Conservation (phyloP, 2,888 invertebrate species). For the Baronia brevicornis region DNA sequence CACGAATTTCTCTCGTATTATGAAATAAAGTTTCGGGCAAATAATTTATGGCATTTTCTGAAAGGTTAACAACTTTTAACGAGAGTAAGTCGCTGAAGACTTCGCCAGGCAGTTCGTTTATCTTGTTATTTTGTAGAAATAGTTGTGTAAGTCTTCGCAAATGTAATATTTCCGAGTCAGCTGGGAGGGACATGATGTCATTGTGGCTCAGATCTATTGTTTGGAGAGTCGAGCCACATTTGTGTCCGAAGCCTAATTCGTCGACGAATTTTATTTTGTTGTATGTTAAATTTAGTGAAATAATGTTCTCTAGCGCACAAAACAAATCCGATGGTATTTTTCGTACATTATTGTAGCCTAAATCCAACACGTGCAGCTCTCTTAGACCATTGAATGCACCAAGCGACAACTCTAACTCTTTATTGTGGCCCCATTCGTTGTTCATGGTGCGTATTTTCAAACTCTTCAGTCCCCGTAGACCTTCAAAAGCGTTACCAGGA, state of each 20-base stretch:
- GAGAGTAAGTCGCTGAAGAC: constrained; percentile 86
- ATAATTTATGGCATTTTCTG: constrained; percentile 87
- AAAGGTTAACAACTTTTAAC: constrained; percentile 87
- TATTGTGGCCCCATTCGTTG: constrained; percentile 82
- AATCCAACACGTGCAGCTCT: constrained; percentile 85
- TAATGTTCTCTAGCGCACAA: constrained; percentile 86
- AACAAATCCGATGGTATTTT: constrained; percentile 86
- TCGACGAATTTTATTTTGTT: constrained; percentile 88
- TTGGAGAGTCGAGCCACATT: constrained; percentile 81
- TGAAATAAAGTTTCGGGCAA: constrained; percentile 89
- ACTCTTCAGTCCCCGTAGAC: constrained; percentile 85
- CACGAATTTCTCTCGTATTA: constrained; percentile 86
- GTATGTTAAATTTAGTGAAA: constrained; percentile 87
- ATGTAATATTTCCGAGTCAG: constrained; percentile 84
- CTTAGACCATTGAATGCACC: constrained; percentile 84
- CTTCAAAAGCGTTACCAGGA: constrained; percentile 86
- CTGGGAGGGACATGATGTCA: constrained; percentile 82
- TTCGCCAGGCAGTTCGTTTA: constrained; percentile 84
- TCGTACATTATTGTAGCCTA: constrained; percentile 87
- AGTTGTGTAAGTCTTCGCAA: constrained; percentile 87
- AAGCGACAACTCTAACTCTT: constrained; percentile 82
- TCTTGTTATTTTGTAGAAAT: constrained; percentile 87
- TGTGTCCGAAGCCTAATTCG: constrained; percentile 81
- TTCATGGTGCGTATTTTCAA: constrained; percentile 87
- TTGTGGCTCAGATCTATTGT: constrained; percentile 88